phyloP scores from a whole-genome alignment of 2,113 vertebrate species.

The Bombycilla garrulus region DNA sequence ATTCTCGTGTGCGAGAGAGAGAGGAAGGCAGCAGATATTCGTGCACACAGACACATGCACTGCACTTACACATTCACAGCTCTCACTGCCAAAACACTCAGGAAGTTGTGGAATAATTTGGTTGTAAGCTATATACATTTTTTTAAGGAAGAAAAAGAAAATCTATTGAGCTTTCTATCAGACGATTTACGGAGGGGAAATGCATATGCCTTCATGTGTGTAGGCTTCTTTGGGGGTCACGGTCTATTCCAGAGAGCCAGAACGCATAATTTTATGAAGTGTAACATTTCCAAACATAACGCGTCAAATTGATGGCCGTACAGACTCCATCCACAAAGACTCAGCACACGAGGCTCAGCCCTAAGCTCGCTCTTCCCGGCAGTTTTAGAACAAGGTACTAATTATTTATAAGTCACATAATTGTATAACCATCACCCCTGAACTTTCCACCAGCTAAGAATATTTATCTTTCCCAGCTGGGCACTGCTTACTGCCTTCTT shows the following conservation, averaged over 20 bases:
- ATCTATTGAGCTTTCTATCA: neutral
- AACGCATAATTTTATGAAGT: neutral
- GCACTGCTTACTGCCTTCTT: neutral
- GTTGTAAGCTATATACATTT: neutral
- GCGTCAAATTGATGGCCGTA: slow-evolving; percentile 9
- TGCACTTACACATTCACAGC: neutral
- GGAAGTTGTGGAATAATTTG: slow-evolving; percentile 2
- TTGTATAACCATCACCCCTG: neutral
- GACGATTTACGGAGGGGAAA: neutral
- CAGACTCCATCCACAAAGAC: neutral
- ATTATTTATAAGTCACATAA: neutral
- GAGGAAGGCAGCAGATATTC: neutral
- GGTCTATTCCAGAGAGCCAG: neutral
- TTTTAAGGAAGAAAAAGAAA: neutral
- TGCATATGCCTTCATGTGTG: neutral
- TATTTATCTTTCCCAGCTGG: neutral
- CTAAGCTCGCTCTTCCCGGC: neutral
- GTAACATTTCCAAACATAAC: slow-evolving; percentile 9
- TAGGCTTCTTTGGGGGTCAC: slow-evolving; percentile 1
- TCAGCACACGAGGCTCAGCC: neutral
- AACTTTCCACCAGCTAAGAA: neutral
- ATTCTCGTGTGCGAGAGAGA: neutral
- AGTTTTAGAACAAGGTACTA: neutral
- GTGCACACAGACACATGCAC: neutral
- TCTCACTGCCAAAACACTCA: neutral